A percentile compares a stretch with the other conserved stretches of the same genome.
Conservation (phyloP, 2,113 vertebrate genomes). For the Micronycteris hirsuta region DNA sequence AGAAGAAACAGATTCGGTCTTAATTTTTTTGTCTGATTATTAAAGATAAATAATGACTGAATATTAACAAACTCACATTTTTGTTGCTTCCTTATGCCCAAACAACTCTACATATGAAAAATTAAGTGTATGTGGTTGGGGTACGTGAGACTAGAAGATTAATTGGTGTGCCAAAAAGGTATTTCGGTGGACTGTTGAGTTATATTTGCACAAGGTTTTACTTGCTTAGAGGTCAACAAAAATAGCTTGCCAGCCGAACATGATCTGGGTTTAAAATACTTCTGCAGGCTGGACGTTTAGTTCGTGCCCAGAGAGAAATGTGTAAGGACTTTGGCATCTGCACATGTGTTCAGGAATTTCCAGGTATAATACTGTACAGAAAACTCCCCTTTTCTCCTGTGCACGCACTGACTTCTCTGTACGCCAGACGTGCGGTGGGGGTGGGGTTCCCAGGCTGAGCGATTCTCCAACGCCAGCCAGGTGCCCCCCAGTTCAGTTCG, state of each 20-base stretch:
- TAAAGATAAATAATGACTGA: neutral
- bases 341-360: neutral
- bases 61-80: neutral
- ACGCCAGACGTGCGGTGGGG: accelerated
- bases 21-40: neutral
- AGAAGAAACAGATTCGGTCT: neutral
- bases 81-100: neutral
- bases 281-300: neutral
- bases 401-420: accelerated
- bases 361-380: neutral
- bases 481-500: accelerated
- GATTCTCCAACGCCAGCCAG: accelerated
- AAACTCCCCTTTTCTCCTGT: neutral
- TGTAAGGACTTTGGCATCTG: neutral
- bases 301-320: neutral
- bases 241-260: neutral
- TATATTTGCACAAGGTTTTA: neutral
- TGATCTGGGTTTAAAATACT: neutral
- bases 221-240: neutral
- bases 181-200: neutral
- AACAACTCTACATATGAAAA: neutral
- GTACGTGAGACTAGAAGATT: neutral
- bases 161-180: neutral
- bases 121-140: neutral
- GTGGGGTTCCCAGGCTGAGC: accelerated